Conservation (phyloP, 2,113 vertebrate species). For the Ciconia boyciana region DNA sequence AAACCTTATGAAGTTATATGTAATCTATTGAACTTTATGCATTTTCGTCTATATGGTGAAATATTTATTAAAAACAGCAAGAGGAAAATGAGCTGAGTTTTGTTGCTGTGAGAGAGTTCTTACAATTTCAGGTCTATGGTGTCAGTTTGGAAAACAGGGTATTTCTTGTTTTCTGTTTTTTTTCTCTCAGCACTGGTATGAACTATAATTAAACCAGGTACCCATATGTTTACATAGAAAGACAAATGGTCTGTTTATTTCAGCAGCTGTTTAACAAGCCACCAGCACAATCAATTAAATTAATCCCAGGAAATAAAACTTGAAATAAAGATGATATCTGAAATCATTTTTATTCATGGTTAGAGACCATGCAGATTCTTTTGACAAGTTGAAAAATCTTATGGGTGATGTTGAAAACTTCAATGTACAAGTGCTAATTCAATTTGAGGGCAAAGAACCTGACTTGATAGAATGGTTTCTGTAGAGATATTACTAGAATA, state of each 20-base stretch:
- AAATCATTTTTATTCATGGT: constrained; percentile 78
- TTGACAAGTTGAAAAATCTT: constrained; percentile 76
- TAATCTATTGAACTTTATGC: background rate
- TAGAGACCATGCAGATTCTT: constrained; percentile 70
- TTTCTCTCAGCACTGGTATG: background rate
- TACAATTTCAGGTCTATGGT: background rate
- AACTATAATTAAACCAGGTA: background rate
- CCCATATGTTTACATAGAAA: constrained; percentile 11
- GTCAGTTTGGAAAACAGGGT: background rate
- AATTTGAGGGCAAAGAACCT: constrained; percentile 20
- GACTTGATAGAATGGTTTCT: constrained; percentile 61
- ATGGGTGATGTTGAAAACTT: constrained; percentile 75
- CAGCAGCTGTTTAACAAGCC: constrained; percentile 48
- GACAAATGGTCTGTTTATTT: constrained; percentile 53
- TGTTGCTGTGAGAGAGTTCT: background rate
- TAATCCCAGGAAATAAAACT: constrained; percentile 73
- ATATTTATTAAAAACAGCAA: background rate
- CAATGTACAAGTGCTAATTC: constrained; percentile 68
- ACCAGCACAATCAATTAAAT: constrained; percentile 69
- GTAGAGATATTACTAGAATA: constrained; percentile 42
- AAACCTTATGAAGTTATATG: background rate
- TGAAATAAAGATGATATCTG: constrained; percentile 67
- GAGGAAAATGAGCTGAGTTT: background rate
- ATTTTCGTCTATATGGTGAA: background rate
- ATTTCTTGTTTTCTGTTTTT: background rate